These are phyloP conservation scores for Cheilosia urbana DNA, from an alignment of 2,888 invertebrate species.

Conservation along the genomic window DNA sequence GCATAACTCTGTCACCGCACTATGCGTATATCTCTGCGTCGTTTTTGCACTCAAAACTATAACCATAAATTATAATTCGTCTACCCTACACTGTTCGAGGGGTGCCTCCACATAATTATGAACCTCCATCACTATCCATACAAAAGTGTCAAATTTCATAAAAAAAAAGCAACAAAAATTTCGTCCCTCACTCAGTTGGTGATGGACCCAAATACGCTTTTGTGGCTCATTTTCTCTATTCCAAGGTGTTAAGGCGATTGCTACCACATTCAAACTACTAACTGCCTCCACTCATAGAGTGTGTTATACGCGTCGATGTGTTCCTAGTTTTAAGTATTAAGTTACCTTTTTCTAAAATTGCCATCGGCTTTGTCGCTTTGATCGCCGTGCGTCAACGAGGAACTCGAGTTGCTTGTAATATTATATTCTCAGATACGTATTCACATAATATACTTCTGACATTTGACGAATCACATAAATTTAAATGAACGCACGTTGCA, in stretches of 20 bases:
- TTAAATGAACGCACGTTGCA: conserved; percentile 23
- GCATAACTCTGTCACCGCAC: no score
- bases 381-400: conserved; percentile 57
- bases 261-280: conserved; percentile 49
- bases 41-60: not conserved
- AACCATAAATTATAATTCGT: conserved; percentile 1
- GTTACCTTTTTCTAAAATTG: conserved; percentile 54
- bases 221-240: conserved; percentile 40
- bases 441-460: conserved; percentile 32
- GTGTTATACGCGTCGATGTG: conserved; percentile 8
- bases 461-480: conserved; percentile 34
- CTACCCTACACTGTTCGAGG: not conserved
- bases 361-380: conserved; percentile 69
- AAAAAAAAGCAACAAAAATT: not conserved
- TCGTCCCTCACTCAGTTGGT: conserved; percentile 20
- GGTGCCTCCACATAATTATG: not conserved
- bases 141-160: conserved; percentile 56
- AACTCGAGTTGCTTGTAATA: conserved; percentile 55
- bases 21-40: no score
- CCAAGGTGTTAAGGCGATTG: conserved; percentile 53
- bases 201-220: conserved; percentile 35
- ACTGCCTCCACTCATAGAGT: not conserved
- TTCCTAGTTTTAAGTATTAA: conserved; percentile 50
- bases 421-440: conserved; percentile 32
- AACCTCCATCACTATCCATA: not conserved